These are phyloP conservation scores for Vulpes lagopus DNA, from an alignment of 2,113 vertebrate species.

Conservation along the genomic window DNA sequence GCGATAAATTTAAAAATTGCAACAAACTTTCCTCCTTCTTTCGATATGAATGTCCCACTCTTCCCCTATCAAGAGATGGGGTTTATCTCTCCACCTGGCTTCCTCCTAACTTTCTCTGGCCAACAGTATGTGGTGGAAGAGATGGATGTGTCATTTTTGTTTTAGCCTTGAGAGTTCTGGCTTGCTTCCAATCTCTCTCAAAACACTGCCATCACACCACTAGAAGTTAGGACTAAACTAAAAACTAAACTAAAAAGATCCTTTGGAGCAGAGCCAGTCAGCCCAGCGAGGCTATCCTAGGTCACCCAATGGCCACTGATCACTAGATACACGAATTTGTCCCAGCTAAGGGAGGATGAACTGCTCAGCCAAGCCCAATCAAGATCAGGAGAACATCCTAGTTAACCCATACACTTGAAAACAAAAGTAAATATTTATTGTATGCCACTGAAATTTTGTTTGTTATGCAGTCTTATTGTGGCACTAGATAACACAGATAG, in stretches of 20 bases:
- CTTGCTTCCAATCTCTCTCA: background rate
- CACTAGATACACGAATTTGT: background rate
- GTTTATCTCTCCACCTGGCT: background rate
- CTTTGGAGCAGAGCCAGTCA: background rate
- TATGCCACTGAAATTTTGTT: background rate
- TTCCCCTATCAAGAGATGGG: background rate
- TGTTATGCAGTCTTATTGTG: background rate
- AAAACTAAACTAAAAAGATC: background rate
- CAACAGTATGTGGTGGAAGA: background rate
- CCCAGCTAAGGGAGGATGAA: background rate
- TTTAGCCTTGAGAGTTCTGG: background rate
- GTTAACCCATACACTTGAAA: background rate
- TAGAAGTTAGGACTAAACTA: background rate
- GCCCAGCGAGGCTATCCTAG: background rate
- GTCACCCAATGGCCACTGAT: background rate
- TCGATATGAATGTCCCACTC: background rate
- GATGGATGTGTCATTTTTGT: background rate
- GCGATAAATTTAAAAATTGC: background rate
- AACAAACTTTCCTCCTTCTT: background rate
- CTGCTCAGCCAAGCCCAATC: background rate
- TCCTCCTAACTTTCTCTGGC: background rate
- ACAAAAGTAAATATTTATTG: constrained; percentile 13
- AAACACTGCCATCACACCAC: background rate
- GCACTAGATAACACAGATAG: background rate
- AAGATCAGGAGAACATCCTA: background rate